Conservation (phyloP, 2,113 vertebrate species). For the Sapayoa aenigma region DNA sequence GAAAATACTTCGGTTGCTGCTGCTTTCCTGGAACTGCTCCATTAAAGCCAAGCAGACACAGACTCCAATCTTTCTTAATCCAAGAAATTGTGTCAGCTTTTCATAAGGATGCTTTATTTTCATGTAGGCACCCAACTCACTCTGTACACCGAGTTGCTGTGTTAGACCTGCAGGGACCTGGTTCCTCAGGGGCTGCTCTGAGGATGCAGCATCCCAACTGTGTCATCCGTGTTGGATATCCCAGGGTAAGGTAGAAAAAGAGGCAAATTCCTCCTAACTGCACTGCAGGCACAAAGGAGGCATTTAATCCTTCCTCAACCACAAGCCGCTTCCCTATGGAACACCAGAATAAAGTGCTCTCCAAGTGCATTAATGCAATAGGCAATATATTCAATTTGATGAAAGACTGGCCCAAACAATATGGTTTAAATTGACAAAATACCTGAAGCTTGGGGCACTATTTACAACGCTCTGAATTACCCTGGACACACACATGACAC, state of each 20-base stretch:
- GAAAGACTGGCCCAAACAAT: background rate
- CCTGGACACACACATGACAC: background rate
- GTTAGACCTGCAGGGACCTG: fast-evolving
- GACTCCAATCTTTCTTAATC: background rate
- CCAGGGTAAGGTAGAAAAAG: background rate
- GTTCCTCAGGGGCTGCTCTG: background rate
- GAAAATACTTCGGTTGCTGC: conserved; percentile 9
- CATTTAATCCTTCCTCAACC: background rate
- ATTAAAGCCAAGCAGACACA: background rate
- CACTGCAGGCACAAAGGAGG: background rate
- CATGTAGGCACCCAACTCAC: background rate
- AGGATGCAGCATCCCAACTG: background rate
- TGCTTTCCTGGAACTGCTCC: conserved; percentile 57
- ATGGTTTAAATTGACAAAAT: background rate
- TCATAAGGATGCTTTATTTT: background rate
- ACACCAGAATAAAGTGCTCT: background rate
- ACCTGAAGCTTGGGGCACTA: background rate
- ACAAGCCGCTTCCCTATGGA: background rate
- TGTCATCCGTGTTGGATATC: fast-evolving
- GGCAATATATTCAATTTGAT: background rate
- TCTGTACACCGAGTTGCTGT: fast-evolving
- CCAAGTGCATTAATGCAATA: background rate
- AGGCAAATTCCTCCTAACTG: background rate
- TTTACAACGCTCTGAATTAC: background rate
- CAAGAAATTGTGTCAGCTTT: background rate